Evolutionary conservation across 1,140 invertebrate genomes (phyloP).

Genomic region (Phocides pigmalion): DNA sequence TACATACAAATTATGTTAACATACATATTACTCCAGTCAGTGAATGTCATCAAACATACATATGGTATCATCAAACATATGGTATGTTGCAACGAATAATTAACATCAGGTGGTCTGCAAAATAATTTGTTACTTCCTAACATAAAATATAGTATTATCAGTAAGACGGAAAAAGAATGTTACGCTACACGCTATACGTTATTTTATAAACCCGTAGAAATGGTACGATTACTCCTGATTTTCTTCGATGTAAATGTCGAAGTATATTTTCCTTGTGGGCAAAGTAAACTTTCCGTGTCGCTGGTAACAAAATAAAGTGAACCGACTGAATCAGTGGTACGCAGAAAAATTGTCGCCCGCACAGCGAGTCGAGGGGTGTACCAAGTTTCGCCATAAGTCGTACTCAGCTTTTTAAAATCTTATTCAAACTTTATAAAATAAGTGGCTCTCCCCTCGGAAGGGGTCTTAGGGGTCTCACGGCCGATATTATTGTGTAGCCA

Average conservation of each 20-base stretch:
- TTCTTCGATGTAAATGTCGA: background rate
- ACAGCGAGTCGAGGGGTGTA: constrained; percentile 11
- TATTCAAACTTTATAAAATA: constrained; percentile 81
- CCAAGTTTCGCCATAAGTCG: constrained; percentile 43
- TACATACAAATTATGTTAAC: too few species aligned
- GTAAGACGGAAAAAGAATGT: too few species aligned
- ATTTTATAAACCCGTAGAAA: background rate
- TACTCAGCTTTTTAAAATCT: constrained; percentile 75
- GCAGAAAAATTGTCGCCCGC: constrained; percentile 20
- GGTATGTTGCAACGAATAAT: too few species aligned
- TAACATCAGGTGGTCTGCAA: too few species aligned
- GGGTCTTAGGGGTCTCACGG: constrained; percentile 47
- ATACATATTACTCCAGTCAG: too few species aligned
- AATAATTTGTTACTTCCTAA: too few species aligned
- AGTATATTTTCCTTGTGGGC: constrained; percentile 5
- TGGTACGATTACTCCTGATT: background rate
- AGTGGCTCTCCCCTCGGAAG: constrained; percentile 60
- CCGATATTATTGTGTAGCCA: constrained; percentile 77
- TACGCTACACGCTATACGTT: too few species aligned
- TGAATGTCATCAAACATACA: too few species aligned
- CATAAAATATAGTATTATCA: too few species aligned
- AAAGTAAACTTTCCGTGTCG: constrained; percentile 22
- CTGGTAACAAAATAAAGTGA: constrained; percentile 16
- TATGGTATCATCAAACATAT: too few species aligned
- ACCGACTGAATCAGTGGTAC: constrained; percentile 17